Conservation (phyloP, 2,888 invertebrate species). For the Synergus umbraculus region DNA sequence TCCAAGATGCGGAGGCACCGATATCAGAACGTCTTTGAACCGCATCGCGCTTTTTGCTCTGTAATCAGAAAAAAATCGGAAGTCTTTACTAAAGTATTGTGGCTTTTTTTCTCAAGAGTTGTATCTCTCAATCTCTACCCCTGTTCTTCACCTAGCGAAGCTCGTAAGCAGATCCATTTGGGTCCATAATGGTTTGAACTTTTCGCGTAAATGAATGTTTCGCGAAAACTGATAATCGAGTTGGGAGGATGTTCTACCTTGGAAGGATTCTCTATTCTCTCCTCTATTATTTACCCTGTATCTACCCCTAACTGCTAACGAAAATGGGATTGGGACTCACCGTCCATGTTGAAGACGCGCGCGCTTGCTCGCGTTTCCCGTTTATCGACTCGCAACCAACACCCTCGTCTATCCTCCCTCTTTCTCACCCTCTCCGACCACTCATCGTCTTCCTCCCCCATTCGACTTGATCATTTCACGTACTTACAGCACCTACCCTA, state of each 20-base stretch:
- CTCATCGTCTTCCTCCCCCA: conserved; percentile 44
- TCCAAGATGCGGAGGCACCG: conserved; percentile 67
- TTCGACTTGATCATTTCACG: conserved; percentile 12
- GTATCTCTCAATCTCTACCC: not conserved
- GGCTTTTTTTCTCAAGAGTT: not conserved
- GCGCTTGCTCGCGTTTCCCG: conserved; percentile 70
- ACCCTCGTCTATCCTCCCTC: conserved; percentile 60
- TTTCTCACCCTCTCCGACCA: conserved; percentile 44
- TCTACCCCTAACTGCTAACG: conserved; percentile 45
- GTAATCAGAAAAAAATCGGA: conserved; percentile 46
- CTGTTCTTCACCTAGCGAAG: not conserved
- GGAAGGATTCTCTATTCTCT: no score
- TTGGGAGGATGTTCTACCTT: not conserved
- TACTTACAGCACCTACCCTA: not conserved
- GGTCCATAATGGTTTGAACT: not conserved
- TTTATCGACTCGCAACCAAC: conserved; percentile 75
- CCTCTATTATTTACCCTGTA: not conserved
- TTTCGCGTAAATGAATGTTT: not conserved
- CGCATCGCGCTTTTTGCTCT: conserved; percentile 68
- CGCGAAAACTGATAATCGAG: not conserved
- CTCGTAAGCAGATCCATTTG: conserved; percentile 2
- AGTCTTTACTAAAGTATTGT: not conserved
- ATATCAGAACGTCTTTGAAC: conserved; percentile 70
- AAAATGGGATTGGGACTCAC: conserved; percentile 65
- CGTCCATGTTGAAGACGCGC: conserved; percentile 73